phyloP scores from a whole-genome alignment of 1,140 invertebrate species.

The Pseudachorutes palmiensis region DNA sequence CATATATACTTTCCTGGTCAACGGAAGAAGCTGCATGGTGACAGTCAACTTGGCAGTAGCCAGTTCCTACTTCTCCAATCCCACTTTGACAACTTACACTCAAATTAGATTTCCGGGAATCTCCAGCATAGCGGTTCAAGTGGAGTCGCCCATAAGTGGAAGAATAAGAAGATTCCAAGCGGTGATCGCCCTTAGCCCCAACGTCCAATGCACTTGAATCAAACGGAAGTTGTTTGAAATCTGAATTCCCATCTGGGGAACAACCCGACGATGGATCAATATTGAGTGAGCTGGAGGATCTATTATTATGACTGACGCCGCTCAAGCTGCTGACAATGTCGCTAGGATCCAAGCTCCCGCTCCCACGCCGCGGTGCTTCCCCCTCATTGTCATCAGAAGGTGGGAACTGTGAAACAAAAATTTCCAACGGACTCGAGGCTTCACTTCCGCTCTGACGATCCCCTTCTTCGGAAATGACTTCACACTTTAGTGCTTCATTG shows the following conservation, averaged over 20 bases:
- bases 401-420: constrained; percentile 37
- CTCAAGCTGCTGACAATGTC: not conserved
- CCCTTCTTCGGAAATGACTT: constrained; percentile 35
- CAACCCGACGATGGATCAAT: constrained; percentile 1
- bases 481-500: constrained; percentile 32
- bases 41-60: no score
- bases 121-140: not conserved
- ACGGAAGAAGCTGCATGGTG: no score
- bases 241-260: not conserved
- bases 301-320: constrained; percentile 7
- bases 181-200: not conserved
- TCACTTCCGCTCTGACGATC: constrained; percentile 32
- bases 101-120: constrained; percentile 4
- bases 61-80: not conserved
- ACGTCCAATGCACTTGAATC: not conserved
- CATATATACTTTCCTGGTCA: no score
- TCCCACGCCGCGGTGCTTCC: constrained; percentile 30
- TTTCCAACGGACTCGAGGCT: constrained; percentile 35
- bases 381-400: constrained; percentile 36
- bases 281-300: not conserved
- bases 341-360: constrained; percentile 14
- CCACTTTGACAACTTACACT: constrained; percentile 10
- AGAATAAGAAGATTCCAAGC: no score
- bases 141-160: not conserved
- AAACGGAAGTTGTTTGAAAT: not conserved